Conservation (phyloP, 1,140 invertebrate genomes). For the Polyergus mexicanus region DNA sequence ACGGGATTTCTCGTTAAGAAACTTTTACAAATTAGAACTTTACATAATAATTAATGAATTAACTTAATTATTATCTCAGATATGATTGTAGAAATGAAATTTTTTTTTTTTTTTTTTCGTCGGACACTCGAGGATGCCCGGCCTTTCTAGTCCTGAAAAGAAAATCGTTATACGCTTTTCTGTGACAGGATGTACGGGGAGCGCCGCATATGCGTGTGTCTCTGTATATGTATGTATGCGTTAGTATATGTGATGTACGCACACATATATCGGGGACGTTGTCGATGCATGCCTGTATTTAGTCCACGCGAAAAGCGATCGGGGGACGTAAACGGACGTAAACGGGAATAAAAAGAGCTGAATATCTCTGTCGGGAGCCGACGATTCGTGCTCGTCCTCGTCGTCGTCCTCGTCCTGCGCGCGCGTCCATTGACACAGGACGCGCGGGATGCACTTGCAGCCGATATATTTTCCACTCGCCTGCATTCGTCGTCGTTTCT, state of each 20-base stretch:
- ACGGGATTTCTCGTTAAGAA: neutral
- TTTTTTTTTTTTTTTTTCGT: neutral
- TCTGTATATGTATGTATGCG: neutral
- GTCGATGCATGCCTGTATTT: constrained; percentile 55
- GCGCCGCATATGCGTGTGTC: neutral
- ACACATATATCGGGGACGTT: neutral
- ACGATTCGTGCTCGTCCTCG: constrained; percentile 52
- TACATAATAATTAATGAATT: neutral
- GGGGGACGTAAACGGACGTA: constrained; percentile 57
- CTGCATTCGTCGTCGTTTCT: constrained; percentile 37
- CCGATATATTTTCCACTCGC: constrained; percentile 57
- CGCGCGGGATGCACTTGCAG: constrained; percentile 50
- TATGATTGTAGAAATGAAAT: neutral
- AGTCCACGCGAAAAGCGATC: constrained; percentile 59
- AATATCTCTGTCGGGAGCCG: constrained; percentile 58
- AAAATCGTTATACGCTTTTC: constrained; percentile 52
- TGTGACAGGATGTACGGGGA: constrained; percentile 21
- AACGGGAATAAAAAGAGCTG: constrained; percentile 61
- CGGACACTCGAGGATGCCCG: constrained; percentile 33
- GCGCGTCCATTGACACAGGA: constrained; percentile 26
- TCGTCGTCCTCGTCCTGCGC: constrained; percentile 57
- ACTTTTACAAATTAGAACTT: neutral
- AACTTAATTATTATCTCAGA: neutral
- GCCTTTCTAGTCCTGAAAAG: constrained; percentile 47
- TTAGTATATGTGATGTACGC: neutral